Evolutionary conservation across 2,888 invertebrate genomes (phyloP), one percentile per base, ranked within the genome.

Genomic region (Oeneis ivallda): DNA sequence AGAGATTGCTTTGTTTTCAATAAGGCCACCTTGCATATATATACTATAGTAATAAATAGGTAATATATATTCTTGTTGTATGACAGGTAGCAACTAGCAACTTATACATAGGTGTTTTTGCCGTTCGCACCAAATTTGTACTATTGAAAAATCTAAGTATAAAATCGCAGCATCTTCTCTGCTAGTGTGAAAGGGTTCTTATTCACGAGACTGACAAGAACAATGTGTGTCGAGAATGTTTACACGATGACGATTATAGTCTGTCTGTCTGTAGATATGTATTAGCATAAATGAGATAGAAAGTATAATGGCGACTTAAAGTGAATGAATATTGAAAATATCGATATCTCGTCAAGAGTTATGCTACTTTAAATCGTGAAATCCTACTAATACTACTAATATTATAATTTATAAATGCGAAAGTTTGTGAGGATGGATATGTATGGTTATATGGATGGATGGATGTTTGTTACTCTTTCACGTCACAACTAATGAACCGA

Each of bases 281-380:
- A 53, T 66, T 69, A 56, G 17, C 49, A 49, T 37, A 37, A 34
- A 59, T 17, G 59, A 59, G 59, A 49, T 59, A 59, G 59, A 59
- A 59, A 59, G 59, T 49, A 17, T 59, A 43, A 41, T 57, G 41
- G 43, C 19, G 56, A n/a, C 37, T 53, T 57, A 26, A 43, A 9
- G 9, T 57, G 57, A 26, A 43, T 43, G 57, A 43, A 57, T 57
- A 15, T n/a, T 19, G n/a, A 57, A n/a, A 57, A 43, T 57, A 17
- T 53, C 9, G 52, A 37, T 37, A 37, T 37, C 37, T 8, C 10
- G 15, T 37, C 15, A 53, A 34, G n/a, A 45, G 45, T 45, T 45
- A 45, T 47, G 15, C 9, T 9, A 47, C 17, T 17, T 17, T 15
- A 26, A 26, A 2, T 26, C 3, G 26, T 26, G n/a, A n/a, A n/a